Evolutionary conservation across 2,797 vertebrate genomes (phyloP), one percentile per base, ranked within the genome.

Genomic region (Echiichthys vipera): DNA sequence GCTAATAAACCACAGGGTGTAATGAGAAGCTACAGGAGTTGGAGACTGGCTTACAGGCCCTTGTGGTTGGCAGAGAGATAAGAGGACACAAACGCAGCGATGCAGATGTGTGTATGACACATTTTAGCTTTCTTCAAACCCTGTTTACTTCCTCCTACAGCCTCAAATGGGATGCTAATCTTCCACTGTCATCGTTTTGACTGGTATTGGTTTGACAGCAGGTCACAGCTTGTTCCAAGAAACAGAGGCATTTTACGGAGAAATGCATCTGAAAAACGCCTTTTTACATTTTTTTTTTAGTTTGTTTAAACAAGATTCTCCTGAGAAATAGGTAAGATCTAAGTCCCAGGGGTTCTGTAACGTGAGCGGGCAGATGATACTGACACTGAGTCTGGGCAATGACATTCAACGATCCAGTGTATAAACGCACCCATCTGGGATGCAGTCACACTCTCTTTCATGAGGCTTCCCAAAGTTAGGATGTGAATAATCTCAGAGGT

Each of bases 401-500:
- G 56, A 63, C 62, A n/a, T 42, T 27, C 22, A 22, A 57, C 36
- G 45, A 51, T 37, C 61, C 37, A 50, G 65, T 2, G 13, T 17
- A 57, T 55, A 74, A 72, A 86, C 84, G 76, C 40, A 40, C 29
- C 58, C 78, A 42, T 37, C 63, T 25, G 66, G 46, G 57, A 40
- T 54, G 65, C 53, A 54, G 72, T 74, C 45, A 3, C 57, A 55
- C 57, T 2, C 20, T 14, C 75, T 84, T 87, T 84, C 80, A 81
- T 77, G 74, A 83, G 71, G 72, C 55, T 69, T 71, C 67, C 22
- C 40, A 22, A 40, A 25, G 70, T 68, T 46, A 76, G 30, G 34
- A 77, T 80, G 78, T 59, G 36, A 74, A 65, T 67, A 69, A 55
- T 78, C 68, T 64, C 50, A 55, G 57, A 84, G 62, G 70, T 63